Evolutionary conservation across 2,797 vertebrate genomes (phyloP).

Genomic region (Melanotaenia trifasciata): DNA sequence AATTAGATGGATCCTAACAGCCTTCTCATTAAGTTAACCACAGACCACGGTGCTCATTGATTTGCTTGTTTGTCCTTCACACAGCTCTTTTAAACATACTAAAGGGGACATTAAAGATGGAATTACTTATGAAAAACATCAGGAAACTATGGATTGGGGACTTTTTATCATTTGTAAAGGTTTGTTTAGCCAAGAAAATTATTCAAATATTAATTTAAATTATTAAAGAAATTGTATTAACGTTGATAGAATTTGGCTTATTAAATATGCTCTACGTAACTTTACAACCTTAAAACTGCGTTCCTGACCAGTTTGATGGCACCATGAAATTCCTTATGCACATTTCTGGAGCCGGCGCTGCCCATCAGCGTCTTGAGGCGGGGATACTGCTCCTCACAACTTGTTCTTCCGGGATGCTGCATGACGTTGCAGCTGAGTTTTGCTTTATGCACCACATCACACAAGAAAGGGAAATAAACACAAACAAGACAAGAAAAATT

Average conservation of each 20-base stretch:
- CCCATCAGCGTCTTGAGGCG: background rate
- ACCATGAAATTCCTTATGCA: too few relatives aligned
- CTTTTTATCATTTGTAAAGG: conserved; percentile 17
- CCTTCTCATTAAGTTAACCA: conserved; percentile 4
- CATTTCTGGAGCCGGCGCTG: too few relatives aligned
- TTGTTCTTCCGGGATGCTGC: too few relatives aligned
- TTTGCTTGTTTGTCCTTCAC: conserved; percentile 19
- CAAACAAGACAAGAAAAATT: background rate
- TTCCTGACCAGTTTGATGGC: too few relatives aligned
- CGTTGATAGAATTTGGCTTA: too few relatives aligned
- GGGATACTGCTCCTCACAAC: background rate
- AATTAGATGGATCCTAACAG: conserved; percentile 12
- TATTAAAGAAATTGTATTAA: background rate
- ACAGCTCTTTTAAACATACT: background rate
- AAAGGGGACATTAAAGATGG: conserved; percentile 13
- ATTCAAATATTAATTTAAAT: background rate
- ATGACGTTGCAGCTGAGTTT: background rate
- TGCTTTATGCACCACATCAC: background rate
- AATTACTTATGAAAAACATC: background rate
- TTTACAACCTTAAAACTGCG: too few relatives aligned
- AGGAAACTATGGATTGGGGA: conserved; percentile 4
- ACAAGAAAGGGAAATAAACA: background rate
- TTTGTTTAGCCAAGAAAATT: background rate
- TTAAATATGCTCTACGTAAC: too few relatives aligned
- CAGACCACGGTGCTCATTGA: background rate